Conservation (phyloP, 37 sponge, comb jelly and placozoan species). For the Axinella damicornis region DNA sequence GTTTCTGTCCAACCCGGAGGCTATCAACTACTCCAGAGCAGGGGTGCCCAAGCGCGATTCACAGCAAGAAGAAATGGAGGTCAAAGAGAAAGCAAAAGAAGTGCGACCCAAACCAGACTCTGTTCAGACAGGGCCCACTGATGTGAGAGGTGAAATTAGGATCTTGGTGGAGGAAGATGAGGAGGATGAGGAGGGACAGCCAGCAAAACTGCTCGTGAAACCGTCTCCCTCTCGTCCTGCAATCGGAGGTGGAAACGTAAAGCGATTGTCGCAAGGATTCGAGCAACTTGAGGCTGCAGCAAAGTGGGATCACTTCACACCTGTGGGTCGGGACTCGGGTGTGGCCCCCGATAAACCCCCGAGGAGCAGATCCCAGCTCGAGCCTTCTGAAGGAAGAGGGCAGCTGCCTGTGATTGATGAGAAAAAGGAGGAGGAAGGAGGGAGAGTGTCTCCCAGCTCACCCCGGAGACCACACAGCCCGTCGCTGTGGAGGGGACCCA, state of each 20-base stretch:
- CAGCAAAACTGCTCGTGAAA: background rate
- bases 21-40: conserved; percentile 69
- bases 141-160: background rate
- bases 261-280: conserved; percentile 20
- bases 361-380: no score
- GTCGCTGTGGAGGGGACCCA: no score
- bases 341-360: no score
- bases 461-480: no score
- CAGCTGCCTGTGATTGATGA: background rate
- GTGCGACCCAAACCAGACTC: background rate
- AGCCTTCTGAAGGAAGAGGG: conserved; percentile 8
- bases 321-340: no score
- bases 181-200: background rate
- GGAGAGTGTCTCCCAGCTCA: background rate
- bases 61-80: background rate
- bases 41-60: conserved; percentile 18
- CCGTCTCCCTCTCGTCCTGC: background rate
- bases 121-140: no score
- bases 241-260: background rate
- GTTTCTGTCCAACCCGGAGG: conserved; percentile 88
- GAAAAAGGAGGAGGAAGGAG: background rate
- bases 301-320: no score
- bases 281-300: conserved; percentile 26
- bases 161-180: background rate
- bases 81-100: background rate